Base-by-base conservation (phyloP, 1,140 invertebrate genomes). In the Gryllus bimaculatus region DNA sequence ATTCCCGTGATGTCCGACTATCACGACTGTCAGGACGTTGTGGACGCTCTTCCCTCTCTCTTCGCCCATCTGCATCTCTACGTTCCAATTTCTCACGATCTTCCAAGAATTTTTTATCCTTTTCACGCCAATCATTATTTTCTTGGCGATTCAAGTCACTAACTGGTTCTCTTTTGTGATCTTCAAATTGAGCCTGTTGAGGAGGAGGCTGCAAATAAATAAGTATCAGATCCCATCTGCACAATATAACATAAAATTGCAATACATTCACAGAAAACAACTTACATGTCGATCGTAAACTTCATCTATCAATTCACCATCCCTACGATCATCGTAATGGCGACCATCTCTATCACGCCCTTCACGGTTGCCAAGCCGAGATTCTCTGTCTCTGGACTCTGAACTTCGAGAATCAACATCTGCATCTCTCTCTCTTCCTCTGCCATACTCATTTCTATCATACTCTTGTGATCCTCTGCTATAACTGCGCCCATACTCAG, bases 1-100 rank as follows among this genome's bases (percentile, higher is more conserved):
- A 89, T 75, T 90, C 89, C 49, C 89, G 84, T 1, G 89, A 90
- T 2, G 88, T 83, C 15, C 89, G 87, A 75, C 89, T 90, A 82
- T 91, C 90, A 2, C 83, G 80, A 47, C 83, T 85, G 80, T 85
- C 84, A 18, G 90, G 89, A 80, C 89, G 85, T n/a, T 88, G 87
- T 0, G 89, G 89, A 10, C 88, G 85, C 77, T 89, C 88, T 49
- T 84, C 85, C 8, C 86, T 84, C 66, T 86, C 85, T 20, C 84
- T 79, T 47, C 84, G 83, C 39, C 73, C 15, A 10, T 79, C 79
- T 80, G 81, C 81, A 47, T 84, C 83, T 78, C 80, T 81, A 18
- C 77, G 73, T 48, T 79, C 80, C 21, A 80, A 39, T 74, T 80
- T 82, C 21, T 78, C 73, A 39, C 78, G 47, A 21, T 79, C 80